A percentile compares a stretch with the other conserved stretches of the same genome.
Conservation (phyloP, 2,888 invertebrate genomes). For the Minunthozetes semirufus region DNA sequence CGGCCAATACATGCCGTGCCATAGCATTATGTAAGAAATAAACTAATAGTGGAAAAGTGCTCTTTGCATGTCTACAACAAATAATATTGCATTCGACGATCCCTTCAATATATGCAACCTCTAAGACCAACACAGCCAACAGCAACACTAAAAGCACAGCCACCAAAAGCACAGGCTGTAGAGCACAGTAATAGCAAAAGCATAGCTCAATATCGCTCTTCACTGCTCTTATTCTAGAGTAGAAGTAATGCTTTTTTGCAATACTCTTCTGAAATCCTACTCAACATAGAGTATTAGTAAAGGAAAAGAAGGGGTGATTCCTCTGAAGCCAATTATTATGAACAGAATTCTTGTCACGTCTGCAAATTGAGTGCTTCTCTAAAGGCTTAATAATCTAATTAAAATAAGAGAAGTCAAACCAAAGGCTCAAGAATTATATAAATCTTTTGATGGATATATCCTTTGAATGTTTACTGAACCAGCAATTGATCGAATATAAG, state of each 20-base stretch:
- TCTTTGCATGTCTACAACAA: slow-evolving; percentile 13
- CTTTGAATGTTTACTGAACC: slow-evolving; percentile 4
- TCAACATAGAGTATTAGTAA: not conserved
- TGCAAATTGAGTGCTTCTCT: slow-evolving; percentile 9
- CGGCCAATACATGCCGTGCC: not conserved
- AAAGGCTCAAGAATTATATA: slow-evolving; percentile 1
- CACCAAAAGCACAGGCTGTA: not conserved
- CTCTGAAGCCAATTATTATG: not conserved
- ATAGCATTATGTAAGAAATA: not conserved
- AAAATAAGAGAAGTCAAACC: not conserved
- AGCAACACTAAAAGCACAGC: too few relatives aligned
- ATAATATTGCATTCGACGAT: too few relatives aligned
- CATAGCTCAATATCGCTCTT: not conserved
- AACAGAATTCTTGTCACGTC: slow-evolving; percentile 19
- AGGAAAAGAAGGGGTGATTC: slow-evolving; percentile 15
- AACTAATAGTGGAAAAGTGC: not conserved
- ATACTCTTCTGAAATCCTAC: not conserved
- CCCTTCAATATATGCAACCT: too few relatives aligned
- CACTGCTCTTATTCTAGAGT: not conserved
- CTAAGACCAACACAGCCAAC: too few relatives aligned
- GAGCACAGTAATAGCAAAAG: too few relatives aligned
- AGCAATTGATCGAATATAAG: not conserved
- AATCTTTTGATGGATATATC: not conserved
- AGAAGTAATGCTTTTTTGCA: not conserved
- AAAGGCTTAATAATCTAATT: slow-evolving; percentile 21